Evolutionary conservation across 2,797 vertebrate species (phyloP).

Genomic region (Botia kubotai): DNA sequence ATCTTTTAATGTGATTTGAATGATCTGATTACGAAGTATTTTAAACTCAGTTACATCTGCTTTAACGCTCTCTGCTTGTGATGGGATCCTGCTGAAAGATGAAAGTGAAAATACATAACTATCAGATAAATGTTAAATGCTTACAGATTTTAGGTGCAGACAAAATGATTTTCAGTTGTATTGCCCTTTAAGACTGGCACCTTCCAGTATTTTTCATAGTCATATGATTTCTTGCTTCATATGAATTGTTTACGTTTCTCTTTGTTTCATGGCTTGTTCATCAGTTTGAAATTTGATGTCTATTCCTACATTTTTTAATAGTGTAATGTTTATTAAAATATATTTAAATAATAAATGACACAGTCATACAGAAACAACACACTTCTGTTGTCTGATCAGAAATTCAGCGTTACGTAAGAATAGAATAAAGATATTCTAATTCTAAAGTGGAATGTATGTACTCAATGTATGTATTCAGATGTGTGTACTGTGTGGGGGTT

Average conservation of each 20-base stretch:
- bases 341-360: neutral
- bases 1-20: too few relatives aligned
- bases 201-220: neutral
- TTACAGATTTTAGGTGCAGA: neutral
- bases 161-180: neutral
- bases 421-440: neutral
- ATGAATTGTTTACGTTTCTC: neutral
- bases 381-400: neutral
- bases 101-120: too few relatives aligned
- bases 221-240: conserved; percentile 1
- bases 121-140: too few relatives aligned
- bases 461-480: too few relatives aligned
- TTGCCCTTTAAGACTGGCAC: conserved; percentile 2
- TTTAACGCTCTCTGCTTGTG: too few relatives aligned
- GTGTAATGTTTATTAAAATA: neutral
- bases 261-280: neutral
- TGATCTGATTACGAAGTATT: too few relatives aligned
- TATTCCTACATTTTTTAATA: neutral
- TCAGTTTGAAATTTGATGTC: neutral
- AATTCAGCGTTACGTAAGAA: neutral
- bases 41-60: too few relatives aligned
- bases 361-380: neutral
- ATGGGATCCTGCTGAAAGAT: too few relatives aligned
- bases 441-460: too few relatives aligned
- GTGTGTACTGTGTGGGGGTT: too few relatives aligned